Evolutionary conservation across 2,888 invertebrate species (phyloP).

Genomic region (Capitulum mitella): DNA sequence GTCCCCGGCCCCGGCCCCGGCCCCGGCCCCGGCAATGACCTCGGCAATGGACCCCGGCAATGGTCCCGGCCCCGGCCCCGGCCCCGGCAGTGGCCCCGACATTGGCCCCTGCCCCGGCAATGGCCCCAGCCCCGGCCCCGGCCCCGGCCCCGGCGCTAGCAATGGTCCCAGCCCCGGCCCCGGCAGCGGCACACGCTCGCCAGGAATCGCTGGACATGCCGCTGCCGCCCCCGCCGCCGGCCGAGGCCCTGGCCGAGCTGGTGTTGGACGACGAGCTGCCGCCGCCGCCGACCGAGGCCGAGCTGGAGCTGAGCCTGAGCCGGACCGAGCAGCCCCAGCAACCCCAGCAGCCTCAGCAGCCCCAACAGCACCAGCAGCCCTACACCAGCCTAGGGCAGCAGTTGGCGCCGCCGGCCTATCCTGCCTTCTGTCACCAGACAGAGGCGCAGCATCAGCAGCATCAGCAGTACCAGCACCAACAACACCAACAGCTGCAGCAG

Average conservation of each 20-base stretch:
- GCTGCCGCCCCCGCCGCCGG: conserved; percentile 58
- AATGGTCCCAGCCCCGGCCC: too few relatives aligned
- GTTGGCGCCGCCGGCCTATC: too few relatives aligned
- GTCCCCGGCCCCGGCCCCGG: too few relatives aligned
- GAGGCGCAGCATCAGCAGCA: not conserved
- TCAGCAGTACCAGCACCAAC: not conserved
- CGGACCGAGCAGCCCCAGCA: not conserved
- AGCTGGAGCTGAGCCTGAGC: conserved; percentile 25
- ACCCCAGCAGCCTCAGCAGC: not conserved
- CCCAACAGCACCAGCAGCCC: not conserved
- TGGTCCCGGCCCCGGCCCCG: too few relatives aligned
- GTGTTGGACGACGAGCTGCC: conserved; percentile 32
- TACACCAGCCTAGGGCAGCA: too few relatives aligned
- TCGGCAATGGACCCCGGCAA: too few relatives aligned
- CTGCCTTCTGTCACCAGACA: too few relatives aligned
- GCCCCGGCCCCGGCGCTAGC: too few relatives aligned
- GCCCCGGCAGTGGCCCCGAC: too few relatives aligned
- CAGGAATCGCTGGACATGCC: conserved; percentile 85
- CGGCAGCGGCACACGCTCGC: conserved; percentile 65
- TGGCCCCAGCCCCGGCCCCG: too few relatives aligned
- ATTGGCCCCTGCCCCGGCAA: too few relatives aligned
- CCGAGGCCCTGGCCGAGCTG: conserved; percentile 36
- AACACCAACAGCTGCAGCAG: not conserved
- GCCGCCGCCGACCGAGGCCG: conserved; percentile 30
- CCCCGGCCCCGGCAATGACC: too few relatives aligned